Conservation (phyloP, 2,797 vertebrate genomes). For the Valencia hispanica region DNA sequence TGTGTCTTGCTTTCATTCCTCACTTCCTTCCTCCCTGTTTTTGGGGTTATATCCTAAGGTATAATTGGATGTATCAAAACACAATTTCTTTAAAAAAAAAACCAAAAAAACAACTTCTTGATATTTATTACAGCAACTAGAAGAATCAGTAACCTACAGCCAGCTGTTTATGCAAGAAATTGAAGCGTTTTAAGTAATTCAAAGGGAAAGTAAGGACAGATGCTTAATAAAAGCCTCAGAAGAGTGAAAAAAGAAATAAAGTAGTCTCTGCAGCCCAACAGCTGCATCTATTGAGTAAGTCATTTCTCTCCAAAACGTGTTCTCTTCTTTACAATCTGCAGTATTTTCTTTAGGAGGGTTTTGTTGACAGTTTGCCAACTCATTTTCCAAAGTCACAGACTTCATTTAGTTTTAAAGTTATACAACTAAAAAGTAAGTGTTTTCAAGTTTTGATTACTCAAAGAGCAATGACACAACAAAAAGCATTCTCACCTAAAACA, state of each 20-base stretch:
- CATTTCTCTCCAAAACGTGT: neutral
- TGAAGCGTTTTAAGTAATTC: neutral
- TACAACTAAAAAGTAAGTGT: neutral
- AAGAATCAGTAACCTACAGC: neutral
- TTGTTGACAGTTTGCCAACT: neutral
- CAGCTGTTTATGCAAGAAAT: neutral
- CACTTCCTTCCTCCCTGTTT: too few relatives aligned
- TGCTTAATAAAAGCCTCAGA: neutral
- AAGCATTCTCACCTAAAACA: neutral
- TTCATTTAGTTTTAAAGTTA: neutral
- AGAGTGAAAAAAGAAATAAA: neutral
- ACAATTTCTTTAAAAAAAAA: too few relatives aligned
- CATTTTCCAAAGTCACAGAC: neutral
- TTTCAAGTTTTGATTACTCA: neutral
- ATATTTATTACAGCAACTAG: neutral
- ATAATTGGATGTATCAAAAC: too few relatives aligned
- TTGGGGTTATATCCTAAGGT: too few relatives aligned
- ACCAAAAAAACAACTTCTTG: neutral
- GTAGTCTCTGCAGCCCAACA: neutral
- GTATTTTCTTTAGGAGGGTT: neutral
- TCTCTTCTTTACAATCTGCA: neutral
- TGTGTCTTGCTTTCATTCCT: too few relatives aligned
- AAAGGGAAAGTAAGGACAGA: neutral
- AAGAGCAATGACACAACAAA: neutral
- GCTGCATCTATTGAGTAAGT: neutral